A percentile compares a stretch with the other conserved stretches of the same genome.
Conservation (phyloP, 2,797 vertebrate genomes). For the Pelobates cultripes region DNA sequence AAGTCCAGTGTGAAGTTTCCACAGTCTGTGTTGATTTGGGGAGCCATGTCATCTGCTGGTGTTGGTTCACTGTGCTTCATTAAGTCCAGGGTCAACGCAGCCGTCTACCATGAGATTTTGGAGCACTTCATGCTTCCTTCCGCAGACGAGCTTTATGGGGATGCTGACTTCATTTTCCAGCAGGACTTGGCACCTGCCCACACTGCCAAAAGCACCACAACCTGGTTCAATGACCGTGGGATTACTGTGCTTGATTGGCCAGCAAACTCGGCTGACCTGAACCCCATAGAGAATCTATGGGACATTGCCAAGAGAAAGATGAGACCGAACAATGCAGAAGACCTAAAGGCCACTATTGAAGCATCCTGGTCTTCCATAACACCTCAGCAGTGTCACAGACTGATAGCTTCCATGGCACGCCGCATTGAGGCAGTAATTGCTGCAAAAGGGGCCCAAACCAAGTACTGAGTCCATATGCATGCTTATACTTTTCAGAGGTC, state of each 20-base stretch:
- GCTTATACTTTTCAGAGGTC: conserved; percentile 2
- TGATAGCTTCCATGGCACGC: not conserved
- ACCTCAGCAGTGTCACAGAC: conserved; percentile 2
- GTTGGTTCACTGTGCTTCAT: conserved; percentile 11
- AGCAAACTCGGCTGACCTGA: not conserved
- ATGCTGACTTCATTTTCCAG: conserved; percentile 13
- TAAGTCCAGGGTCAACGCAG: conserved; percentile 10
- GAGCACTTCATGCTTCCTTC: conserved; percentile 17
- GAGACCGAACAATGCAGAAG: conserved; percentile 15
- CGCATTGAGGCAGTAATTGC: conserved; percentile 7
- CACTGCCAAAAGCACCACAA: conserved; percentile 1
- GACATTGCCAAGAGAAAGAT: conserved; percentile 5
- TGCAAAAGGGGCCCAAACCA: not conserved
- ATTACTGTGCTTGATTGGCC: not conserved
- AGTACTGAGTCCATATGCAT: not conserved
- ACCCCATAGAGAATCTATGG: not conserved
- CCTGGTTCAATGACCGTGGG: not conserved
- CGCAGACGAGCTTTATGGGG: conserved; percentile 3
- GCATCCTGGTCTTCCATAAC: conserved; percentile 11
- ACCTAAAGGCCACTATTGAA: not conserved
- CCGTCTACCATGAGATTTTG: conserved; percentile 14
- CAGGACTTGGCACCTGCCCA: conserved; percentile 1
- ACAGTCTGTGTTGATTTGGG: conserved; percentile 22
- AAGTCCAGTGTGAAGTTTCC: conserved; percentile 17
- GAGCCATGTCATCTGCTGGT: conserved; percentile 23